Conservation (phyloP, 2,113 vertebrate genomes). For the Motacilla alba region DNA sequence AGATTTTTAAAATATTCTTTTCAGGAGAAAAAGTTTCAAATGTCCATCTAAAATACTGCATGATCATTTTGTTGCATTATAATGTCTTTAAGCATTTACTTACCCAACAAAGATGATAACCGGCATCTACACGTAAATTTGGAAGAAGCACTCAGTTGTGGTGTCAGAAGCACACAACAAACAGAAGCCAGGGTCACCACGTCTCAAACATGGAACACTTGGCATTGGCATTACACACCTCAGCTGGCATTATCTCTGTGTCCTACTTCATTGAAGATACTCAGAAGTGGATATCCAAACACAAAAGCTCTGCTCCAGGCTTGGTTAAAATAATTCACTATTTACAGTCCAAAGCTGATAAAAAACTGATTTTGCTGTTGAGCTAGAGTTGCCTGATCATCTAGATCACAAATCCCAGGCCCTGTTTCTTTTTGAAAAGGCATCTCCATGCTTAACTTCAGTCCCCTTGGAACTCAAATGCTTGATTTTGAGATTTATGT, state of each 20-base stretch:
- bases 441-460: not conserved
- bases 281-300: not conserved
- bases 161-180: not conserved
- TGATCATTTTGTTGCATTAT: not conserved
- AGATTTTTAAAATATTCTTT: not conserved
- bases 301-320: not conserved
- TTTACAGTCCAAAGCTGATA: not conserved
- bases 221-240: not conserved
- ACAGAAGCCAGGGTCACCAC: not conserved
- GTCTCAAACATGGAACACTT: not conserved
- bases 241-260: not conserved
- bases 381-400: not conserved
- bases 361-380: not conserved
- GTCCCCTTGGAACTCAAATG: not conserved
- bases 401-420: not conserved
- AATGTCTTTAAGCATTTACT: not conserved
- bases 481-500: not conserved
- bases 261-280: not conserved
- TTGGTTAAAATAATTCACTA: not conserved
- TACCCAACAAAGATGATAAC: not conserved
- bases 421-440: not conserved
- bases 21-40: not conserved
- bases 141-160: not conserved
- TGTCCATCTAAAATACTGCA: not conserved
- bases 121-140: not conserved